Evolutionary conservation across 1,140 invertebrate genomes (phyloP).

Genomic region (Drosophila lacteicornis): DNA sequence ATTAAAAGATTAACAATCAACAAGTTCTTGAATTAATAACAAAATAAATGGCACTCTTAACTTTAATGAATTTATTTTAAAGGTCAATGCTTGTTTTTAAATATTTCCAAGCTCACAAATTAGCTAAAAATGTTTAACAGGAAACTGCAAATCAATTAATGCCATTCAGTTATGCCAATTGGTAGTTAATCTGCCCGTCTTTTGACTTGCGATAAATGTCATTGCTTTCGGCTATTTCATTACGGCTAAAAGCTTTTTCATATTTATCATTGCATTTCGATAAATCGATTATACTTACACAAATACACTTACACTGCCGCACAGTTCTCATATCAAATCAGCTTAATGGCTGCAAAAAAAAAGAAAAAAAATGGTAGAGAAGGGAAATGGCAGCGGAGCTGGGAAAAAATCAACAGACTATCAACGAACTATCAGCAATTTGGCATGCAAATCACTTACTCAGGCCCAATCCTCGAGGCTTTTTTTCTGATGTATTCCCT

Average conservation of each 20-base stretch:
- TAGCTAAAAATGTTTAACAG: not conserved
- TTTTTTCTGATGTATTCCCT: not conserved
- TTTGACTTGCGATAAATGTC: not conserved
- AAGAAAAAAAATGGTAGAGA: not conserved
- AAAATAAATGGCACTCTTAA: too few species aligned
- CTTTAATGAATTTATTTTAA: too few species aligned
- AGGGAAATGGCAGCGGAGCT: not conserved
- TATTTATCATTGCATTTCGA: slow-evolving; percentile 29
- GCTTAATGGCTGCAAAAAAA: slow-evolving; percentile 37
- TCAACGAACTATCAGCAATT: slow-evolving; percentile 43
- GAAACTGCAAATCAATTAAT: too few species aligned
- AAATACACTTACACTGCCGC: not conserved
- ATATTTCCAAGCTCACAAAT: too few species aligned
- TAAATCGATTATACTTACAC: slow-evolving; percentile 35
- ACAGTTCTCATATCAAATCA: slow-evolving; percentile 29
- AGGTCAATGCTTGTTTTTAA: too few species aligned
- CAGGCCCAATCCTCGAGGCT: slow-evolving; percentile 6
- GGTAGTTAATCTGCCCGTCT: slow-evolving; percentile 1
- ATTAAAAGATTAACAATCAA: not conserved
- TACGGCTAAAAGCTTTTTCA: slow-evolving; percentile 25
- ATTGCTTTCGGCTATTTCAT: slow-evolving; percentile 23
- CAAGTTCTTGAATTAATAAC: too few species aligned
- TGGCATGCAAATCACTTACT: slow-evolving; percentile 47
- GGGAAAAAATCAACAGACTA: slow-evolving; percentile 29
- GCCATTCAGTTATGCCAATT: not conserved